Evolutionary conservation across 2,888 invertebrate species (phyloP).

Genomic region (Coelogynopora nodosa): DNA sequence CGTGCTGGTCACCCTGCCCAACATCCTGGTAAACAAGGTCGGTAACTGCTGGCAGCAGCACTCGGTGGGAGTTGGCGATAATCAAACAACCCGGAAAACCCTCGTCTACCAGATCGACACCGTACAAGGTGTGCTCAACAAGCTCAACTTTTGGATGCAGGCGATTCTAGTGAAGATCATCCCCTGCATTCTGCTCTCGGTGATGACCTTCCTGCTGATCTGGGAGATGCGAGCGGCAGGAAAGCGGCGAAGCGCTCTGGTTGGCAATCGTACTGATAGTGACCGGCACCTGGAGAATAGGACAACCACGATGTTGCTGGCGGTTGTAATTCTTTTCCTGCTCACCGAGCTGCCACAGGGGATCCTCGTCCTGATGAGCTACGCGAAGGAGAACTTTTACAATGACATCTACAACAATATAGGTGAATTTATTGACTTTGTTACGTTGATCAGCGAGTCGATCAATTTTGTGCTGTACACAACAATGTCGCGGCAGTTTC

Average conservation of each 20-base stretch:
- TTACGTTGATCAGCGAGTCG: slow-evolving; percentile 83
- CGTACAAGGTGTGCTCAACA: background rate
- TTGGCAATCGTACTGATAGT: slow-evolving; percentile 51
- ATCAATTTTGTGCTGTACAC: slow-evolving; percentile 90
- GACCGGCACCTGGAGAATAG: slow-evolving; percentile 61
- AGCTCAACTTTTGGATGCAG: slow-evolving; percentile 78
- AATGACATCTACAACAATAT: slow-evolving; percentile 65
- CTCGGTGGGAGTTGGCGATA: background rate
- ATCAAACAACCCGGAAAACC: background rate
- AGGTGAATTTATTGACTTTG: slow-evolving; percentile 77
- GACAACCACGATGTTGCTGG: slow-evolving; percentile 81
- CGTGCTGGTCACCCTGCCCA: slow-evolving; percentile 66
- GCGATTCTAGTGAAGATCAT: slow-evolving; percentile 85
- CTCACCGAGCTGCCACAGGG: slow-evolving; percentile 84
- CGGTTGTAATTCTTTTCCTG: slow-evolving; percentile 79
- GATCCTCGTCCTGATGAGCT: slow-evolving; percentile 71
- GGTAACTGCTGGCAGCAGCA: background rate
- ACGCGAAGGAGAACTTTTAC: slow-evolving; percentile 72
- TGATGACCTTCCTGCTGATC: slow-evolving; percentile 64
- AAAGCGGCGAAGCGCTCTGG: slow-evolving; percentile 54
- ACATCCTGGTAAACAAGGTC: slow-evolving; percentile 76
- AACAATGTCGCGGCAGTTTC: slow-evolving; percentile 86
- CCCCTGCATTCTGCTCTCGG: slow-evolving; percentile 80
- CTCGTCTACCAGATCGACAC: background rate
- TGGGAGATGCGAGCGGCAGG: slow-evolving; percentile 61